Conservation (phyloP, 2,888 invertebrate species). For the Syrista parreyssii region DNA sequence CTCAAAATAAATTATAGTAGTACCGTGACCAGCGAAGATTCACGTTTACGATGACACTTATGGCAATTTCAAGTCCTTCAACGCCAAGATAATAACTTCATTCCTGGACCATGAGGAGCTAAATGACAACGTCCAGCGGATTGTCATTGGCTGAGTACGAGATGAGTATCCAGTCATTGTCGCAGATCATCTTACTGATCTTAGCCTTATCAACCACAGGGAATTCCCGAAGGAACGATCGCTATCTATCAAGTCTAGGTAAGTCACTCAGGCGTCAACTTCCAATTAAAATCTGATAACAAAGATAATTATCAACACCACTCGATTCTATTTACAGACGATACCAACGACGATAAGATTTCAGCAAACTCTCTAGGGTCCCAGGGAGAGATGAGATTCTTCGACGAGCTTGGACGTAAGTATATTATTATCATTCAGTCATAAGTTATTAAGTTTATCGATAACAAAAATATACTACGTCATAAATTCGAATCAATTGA, state of each 20-base stretch:
- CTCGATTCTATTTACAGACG: no score
- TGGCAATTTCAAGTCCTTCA: no score
- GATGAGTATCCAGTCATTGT: conserved; percentile 24
- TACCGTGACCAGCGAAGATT: no score
- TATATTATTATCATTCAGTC: neutral
- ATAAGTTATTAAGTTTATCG: no score
- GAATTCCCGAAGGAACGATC: conserved; percentile 48
- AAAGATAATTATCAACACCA: neutral
- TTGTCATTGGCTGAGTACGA: conserved; percentile 11
- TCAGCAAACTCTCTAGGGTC: conserved; percentile 42
- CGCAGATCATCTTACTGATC: conserved; percentile 12
- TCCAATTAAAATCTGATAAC: no score
- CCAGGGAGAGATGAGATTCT: conserved; percentile 52
- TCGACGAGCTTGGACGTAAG: conserved; percentile 63
- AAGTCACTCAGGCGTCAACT: conserved; percentile 15
- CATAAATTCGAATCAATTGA: no score
- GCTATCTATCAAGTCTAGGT: conserved; percentile 47
- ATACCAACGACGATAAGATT: conserved; percentile 15
- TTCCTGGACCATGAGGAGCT: conserved; percentile 13
- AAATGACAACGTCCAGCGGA: conserved; percentile 11
- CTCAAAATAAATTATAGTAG: no score
- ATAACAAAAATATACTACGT: no score
- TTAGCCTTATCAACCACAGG: neutral
- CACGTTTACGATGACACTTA: no score
- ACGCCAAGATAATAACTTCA: no score